Evolutionary conservation across 2,888 invertebrate genomes (phyloP).

Genomic region (Callinectes sapidus): DNA sequence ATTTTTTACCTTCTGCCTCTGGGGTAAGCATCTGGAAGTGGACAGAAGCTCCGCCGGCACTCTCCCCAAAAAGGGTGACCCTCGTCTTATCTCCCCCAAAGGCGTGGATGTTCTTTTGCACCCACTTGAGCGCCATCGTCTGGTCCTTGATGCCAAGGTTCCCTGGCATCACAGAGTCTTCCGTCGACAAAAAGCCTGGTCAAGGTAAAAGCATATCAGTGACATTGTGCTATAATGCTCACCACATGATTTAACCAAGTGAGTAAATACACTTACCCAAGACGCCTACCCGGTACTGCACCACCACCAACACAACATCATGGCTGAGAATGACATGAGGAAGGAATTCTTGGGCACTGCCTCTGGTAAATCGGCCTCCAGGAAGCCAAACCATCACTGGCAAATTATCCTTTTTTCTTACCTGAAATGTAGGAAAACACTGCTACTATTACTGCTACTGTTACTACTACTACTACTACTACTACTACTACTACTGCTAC

Average conservation of each 20-base stretch:
- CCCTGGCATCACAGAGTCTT: conserved; percentile 58
- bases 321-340: conserved; percentile 50
- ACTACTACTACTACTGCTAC: too few species aligned
- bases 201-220: background rate
- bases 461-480: too few species aligned
- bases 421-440: background rate
- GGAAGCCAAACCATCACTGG: conserved; percentile 61
- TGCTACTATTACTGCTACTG: too few species aligned
- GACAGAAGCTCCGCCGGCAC: conserved; percentile 55
- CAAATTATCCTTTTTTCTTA: background rate
- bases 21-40: conserved; percentile 54
- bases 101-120: conserved; percentile 56
- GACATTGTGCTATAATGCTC: too few species aligned
- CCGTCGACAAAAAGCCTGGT: conserved; percentile 58
- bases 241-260: too few species aligned
- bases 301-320: conserved; percentile 48
- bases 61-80: conserved; percentile 62
- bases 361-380: conserved; percentile 47
- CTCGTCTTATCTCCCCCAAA: conserved; percentile 52
- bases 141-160: conserved; percentile 63
- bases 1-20: conserved; percentile 28
- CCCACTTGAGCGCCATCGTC: conserved; percentile 59
- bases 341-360: conserved; percentile 51
- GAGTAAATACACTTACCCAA: conserved; percentile 38
- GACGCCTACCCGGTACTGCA: conserved; percentile 61